These are phyloP conservation scores for Callionymus lyra DNA, from an alignment of 2,113 vertebrate genomes.

Conservation along the genomic window DNA sequence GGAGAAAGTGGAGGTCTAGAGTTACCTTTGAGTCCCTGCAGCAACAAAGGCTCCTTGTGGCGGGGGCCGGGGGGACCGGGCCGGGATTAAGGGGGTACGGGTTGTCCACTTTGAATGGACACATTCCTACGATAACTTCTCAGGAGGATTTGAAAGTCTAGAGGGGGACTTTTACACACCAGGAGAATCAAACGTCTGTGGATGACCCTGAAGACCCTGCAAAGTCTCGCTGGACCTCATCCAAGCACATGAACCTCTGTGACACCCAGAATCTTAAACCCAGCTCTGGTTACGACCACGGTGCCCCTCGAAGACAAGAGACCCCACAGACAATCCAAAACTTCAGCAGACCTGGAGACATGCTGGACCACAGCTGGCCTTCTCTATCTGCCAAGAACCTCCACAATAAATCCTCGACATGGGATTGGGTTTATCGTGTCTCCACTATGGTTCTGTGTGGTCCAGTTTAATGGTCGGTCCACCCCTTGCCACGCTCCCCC, in stretches of 20 bases:
- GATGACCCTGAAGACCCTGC: too few species aligned
- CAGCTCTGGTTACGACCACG: too few species aligned
- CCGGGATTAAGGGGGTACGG: neutral
- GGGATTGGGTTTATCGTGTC: constrained; percentile 37
- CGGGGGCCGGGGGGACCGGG: neutral
- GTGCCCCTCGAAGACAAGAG: too few species aligned
- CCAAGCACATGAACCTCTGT: too few species aligned
- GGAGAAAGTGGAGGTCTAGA: constrained; percentile 23
- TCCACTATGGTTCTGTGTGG: constrained; percentile 50
- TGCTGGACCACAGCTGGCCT: neutral
- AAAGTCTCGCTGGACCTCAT: too few species aligned
- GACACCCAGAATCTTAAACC: too few species aligned
- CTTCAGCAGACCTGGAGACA: too few species aligned
- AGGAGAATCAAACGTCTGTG: too few species aligned
- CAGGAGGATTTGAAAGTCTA: constrained; percentile 49
- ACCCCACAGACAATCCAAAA: too few species aligned
- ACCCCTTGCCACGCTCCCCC: constrained; percentile 3
- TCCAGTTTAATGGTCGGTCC: constrained; percentile 45
- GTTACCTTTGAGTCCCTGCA: constrained; percentile 42
- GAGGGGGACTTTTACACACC: neutral
- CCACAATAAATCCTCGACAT: constrained; percentile 49
- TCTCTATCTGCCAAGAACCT: constrained; percentile 5
- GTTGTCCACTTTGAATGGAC: constrained; percentile 39
- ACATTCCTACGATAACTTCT: constrained; percentile 42
- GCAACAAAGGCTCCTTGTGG: constrained; percentile 51